Base-by-base conservation (phyloP, 2,113 vertebrate genomes). In the Chaetodon auriga region DNA sequence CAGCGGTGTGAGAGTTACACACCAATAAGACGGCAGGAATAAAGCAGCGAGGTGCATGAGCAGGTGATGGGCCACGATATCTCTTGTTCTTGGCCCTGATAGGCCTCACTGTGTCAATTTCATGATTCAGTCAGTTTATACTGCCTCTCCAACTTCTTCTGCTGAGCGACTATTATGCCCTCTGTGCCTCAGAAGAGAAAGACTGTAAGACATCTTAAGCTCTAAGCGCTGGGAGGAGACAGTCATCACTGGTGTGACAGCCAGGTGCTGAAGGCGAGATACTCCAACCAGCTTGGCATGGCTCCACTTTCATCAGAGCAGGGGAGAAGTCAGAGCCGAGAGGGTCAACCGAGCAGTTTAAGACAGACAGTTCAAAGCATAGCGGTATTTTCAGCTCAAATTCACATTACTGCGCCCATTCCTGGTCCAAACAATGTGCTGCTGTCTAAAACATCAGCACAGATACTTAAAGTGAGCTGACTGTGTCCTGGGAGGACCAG, bases 161-260 rank as follows among this genome's bases (percentile, higher is more conserved):
- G 35, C 78, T 14, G 62, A 72, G 77, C 57, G 48, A 86, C 85
- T 86, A 65, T 84, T 79, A 80, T 77, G 62, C 76, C 60, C 76
- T 45, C 30, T 62, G 65, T 66, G 78, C 48, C 77, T 71, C 51
- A 64, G 60, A 83, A 75, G 69, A 75, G 71, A 82, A 68, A 49
- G 78, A 69, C 79, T 81, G 51, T 51, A 43, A 81, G 82, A 85
- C 66, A 88, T 87, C 75, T 78, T 82, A 38, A 77, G 85, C 76
- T 87, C n/a, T 75, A 80, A 86, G 81, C 61, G 36, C 73, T 72
- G 60, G 72, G 85, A 87, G 85, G 85, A 85, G 60, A 90, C 74
- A 88, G 89, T 65, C 87, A 78, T 89, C 79, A 86, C 68, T 49
- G 83, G 77, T 80, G 78, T 90, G 88, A 91, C 88, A 89, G 92